phyloP scores from a whole-genome alignment of 1,140 invertebrate species.

The Euwallacea similis region DNA sequence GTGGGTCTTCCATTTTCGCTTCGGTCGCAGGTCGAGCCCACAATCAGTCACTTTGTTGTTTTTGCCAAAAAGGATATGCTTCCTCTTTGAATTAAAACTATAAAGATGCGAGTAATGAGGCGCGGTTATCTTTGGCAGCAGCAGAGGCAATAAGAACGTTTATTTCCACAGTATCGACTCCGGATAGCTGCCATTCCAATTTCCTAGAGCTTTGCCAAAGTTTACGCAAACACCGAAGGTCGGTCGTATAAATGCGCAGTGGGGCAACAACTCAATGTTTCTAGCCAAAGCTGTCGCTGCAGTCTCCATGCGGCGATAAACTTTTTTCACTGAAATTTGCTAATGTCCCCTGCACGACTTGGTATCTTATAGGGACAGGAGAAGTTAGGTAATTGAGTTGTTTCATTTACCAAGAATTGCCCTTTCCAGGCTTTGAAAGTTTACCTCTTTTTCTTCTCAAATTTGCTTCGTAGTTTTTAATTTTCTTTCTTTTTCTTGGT shows the following conservation, averaged over 20 bases:
- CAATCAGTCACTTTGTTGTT: neutral
- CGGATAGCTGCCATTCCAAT: constrained; percentile 15
- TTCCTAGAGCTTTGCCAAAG: constrained; percentile 18
- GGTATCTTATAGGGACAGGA: no score
- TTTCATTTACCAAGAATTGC: no score
- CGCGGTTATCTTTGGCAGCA: constrained; percentile 17
- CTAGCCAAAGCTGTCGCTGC: no score
- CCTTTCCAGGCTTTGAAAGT: no score
- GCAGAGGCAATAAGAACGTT: constrained; percentile 20
- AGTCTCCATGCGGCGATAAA: no score
- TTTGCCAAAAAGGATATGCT: neutral
- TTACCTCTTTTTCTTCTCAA: no score
- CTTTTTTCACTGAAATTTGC: no score
- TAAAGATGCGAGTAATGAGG: constrained; percentile 13
- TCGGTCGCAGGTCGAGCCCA: neutral
- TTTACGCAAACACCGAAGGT: constrained; percentile 33
- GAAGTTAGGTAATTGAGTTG: no score
- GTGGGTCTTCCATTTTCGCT: neutral
- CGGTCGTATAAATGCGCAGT: constrained; percentile 15
- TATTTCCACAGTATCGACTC: constrained; percentile 32
- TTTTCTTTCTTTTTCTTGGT: no score
- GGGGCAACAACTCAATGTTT: neutral
- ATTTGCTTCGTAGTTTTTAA: no score
- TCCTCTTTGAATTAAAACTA: constrained; percentile 4
- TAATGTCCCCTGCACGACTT: no score